phyloP scores from a whole-genome alignment of 1,140 invertebrate species.

The Ceratoteleas bidentatus region DNA sequence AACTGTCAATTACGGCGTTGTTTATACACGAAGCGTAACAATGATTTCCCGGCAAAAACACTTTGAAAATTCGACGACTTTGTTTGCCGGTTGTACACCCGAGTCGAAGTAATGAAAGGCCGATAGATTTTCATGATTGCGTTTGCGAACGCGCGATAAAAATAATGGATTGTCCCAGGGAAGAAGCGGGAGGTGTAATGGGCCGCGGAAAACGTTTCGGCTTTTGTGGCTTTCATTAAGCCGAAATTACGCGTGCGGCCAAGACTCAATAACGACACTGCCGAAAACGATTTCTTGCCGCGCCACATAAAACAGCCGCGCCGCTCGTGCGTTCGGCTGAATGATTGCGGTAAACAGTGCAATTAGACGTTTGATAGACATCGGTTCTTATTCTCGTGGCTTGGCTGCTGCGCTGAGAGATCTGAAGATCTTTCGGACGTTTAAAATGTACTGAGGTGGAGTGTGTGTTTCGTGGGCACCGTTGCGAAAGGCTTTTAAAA shows the following conservation, averaged over 20 bases:
- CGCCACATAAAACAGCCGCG: too few relatives aligned
- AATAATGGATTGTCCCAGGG: conserved; percentile 38
- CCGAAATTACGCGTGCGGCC: conserved; percentile 22
- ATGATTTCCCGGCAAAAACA: neutral
- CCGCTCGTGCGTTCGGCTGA: too few relatives aligned
- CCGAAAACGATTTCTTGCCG: neutral
- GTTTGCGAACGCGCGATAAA: conserved; percentile 12
- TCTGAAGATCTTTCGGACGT: too few relatives aligned
- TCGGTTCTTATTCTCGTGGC: too few relatives aligned
- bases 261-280: conserved; percentile 27
- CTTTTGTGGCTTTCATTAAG: conserved; percentile 45
- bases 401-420: too few relatives aligned
- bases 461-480: too few relatives aligned
- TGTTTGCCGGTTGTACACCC: neutral
- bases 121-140: neutral
- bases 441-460: too few relatives aligned
- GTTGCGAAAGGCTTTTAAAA: too few relatives aligned
- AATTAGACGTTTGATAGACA: neutral
- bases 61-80: neutral
- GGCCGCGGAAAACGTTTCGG: conserved; percentile 14
- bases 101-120: neutral
- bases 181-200: conserved; percentile 22
- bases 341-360: neutral
- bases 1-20: neutral
- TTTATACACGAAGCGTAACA: neutral